phyloP scores from a whole-genome alignment of 2,888 invertebrate species.

The Drosophila algonquin region DNA sequence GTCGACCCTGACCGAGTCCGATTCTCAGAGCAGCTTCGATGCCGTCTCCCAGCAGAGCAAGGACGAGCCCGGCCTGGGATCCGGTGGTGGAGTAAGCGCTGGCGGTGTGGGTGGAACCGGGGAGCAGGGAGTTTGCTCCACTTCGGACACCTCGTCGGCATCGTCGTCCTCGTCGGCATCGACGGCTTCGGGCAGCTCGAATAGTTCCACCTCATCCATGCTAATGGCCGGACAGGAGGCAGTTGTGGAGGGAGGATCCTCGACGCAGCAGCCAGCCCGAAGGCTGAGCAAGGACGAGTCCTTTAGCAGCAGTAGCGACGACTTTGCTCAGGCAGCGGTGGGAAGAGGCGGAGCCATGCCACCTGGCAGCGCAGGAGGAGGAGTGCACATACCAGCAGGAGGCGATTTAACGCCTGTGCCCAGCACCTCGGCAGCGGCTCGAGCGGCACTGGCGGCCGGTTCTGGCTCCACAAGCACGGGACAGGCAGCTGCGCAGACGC shows the following conservation, averaged over 20 bases:
- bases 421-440: conserved; percentile 76
- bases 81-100: conserved; percentile 22
- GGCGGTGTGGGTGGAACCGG: conserved; percentile 1
- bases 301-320: conserved; percentile 91
- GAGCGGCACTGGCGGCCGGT: conserved; percentile 53
- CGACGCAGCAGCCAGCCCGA: conserved; percentile 70
- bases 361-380: conserved; percentile 2
- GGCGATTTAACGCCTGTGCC: conserved; percentile 70
- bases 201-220: conserved; percentile 81
- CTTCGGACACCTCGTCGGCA: conserved; percentile 81
- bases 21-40: conserved; percentile 82
- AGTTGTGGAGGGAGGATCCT: conserved; percentile 5
- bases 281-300: conserved; percentile 92
- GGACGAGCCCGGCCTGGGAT: conserved; percentile 33
- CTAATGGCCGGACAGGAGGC: conserved; percentile 59
- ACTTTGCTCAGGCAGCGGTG: conserved; percentile 86
- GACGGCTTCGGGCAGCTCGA: conserved; percentile 79
- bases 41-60: conserved; percentile 72
- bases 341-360: conserved; percentile 13
- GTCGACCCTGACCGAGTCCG: conserved; percentile 73
- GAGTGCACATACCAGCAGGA: conserved; percentile 9
- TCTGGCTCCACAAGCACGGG: neutral
- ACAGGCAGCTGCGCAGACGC: conserved; percentile 4
- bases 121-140: conserved; percentile 52
- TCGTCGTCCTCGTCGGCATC: conserved; percentile 77